These are phyloP conservation scores for Saccostrea cuccullata DNA, from an alignment of 1,140 invertebrate genomes.

Conservation along the genomic window DNA sequence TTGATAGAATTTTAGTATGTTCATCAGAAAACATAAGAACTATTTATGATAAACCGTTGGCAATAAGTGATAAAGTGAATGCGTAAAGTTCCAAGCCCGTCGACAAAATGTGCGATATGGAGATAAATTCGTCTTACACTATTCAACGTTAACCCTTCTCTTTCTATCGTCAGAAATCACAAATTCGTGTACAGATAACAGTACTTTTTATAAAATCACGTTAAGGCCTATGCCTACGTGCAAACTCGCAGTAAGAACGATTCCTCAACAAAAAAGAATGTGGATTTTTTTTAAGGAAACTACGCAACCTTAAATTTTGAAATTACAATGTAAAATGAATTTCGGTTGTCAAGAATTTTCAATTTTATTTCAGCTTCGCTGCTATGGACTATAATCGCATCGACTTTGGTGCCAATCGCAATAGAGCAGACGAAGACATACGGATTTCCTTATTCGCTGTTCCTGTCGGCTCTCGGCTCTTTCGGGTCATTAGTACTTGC, in stretches of 20 bases:
- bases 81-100: background rate
- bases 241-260: background rate
- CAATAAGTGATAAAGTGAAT: background rate
- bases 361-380: slow-evolving; percentile 16
- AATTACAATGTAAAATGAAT: background rate
- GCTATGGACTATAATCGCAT: background rate
- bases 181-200: background rate
- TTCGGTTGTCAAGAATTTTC: background rate
- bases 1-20: background rate
- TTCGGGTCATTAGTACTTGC: background rate
- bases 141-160: background rate
- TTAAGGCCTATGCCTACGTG: background rate
- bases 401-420: background rate
- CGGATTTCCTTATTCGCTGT: background rate
- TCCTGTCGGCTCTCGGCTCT: slow-evolving; percentile 2
- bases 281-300: background rate
- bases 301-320: background rate
- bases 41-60: too few relatives aligned
- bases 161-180: background rate
- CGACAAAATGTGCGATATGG: background rate
- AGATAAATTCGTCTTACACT: background rate
- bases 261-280: background rate
- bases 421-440: background rate
- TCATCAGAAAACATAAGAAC: background rate
- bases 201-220: background rate